Base-by-base conservation (phyloP, 2,888 invertebrate genomes). In the Lathronympha strigana region DNA sequence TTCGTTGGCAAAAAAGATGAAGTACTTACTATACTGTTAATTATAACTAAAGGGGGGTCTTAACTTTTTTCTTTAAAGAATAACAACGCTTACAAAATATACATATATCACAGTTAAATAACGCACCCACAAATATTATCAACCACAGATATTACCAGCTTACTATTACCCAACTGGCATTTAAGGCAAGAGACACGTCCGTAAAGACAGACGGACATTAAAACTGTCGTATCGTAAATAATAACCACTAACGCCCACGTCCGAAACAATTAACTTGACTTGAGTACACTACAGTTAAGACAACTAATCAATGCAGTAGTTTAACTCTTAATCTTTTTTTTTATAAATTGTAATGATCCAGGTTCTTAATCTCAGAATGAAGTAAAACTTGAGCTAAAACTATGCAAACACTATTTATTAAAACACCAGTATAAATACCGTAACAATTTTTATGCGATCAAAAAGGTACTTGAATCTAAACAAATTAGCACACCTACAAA, bases 181-280 rank as follows among this genome's bases (percentile, higher is more conserved):
- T 53, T 43, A 40, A 43, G 40, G 33, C 33, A 36, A 36, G 13
- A 23, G 43, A 57, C 54, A 55, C 53, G 50, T 51, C 57, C 21
- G 57, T 45, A 57, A 40, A 57, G 43, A 19, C 57, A 45, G 43
- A 57, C 43, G 21, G 45, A 55, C 43, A 38, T 13, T 55, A 55
- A 57, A 57, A 45, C 57, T 43, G 43, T 57, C 55, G 55, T 57
- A 57, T 57, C 55, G 57, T 57, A 57, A 57, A 57, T 57, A 45
- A 57, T 57, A 57, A 45, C 57, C 57, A 31, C 57, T 45, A 57
- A 57, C 57, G 57, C 57, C 57, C 43, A 45, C 57, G 57, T 57
- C 57, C 28, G 43, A 45, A 57, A 57, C 45, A 57, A 57, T 57
- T 57, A 57, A 45, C 45, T 53, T 53, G 53, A 53, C 21, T 53